Conservation (phyloP, 2,888 invertebrate genomes). For the Eulithis testata region DNA sequence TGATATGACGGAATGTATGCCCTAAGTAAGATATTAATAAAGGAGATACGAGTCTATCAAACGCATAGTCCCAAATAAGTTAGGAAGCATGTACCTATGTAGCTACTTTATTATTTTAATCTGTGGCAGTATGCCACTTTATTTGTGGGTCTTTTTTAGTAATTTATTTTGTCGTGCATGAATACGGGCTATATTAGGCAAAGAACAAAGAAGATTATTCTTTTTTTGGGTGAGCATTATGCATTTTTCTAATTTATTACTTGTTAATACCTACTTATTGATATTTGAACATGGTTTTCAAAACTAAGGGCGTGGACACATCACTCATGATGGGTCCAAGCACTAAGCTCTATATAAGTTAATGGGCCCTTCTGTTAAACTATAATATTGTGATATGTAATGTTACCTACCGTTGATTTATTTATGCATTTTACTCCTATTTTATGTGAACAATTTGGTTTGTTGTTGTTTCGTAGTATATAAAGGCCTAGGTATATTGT, state of each 20-base stretch:
- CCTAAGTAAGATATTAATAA: conserved; percentile 55
- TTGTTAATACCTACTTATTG: conserved; percentile 1
- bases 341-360: background rate
- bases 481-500: background rate
- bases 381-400: conserved; percentile 47
- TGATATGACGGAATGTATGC: conserved; percentile 41
- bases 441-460: background rate
- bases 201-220: background rate
- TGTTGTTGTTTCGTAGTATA: background rate
- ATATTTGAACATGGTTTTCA: background rate
- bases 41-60: conserved; percentile 36
- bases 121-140: too few relatives aligned
- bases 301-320: conserved; percentile 3
- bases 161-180: too few relatives aligned
- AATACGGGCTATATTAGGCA: too few relatives aligned
- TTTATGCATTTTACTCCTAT: conserved; percentile 41
- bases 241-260: conserved; percentile 4
- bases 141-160: too few relatives aligned
- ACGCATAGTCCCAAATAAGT: conserved; percentile 1
- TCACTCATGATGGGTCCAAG: too few relatives aligned
- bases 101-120: too few relatives aligned
- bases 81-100: background rate
- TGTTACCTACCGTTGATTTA: conserved; percentile 34
- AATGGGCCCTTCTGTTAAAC: conserved; percentile 37
- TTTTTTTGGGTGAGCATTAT: conserved; percentile 3